These are phyloP conservation scores for Rhabdomys pumilio DNA, from an alignment of 2,797 vertebrate genomes.

Conservation along the genomic window DNA sequence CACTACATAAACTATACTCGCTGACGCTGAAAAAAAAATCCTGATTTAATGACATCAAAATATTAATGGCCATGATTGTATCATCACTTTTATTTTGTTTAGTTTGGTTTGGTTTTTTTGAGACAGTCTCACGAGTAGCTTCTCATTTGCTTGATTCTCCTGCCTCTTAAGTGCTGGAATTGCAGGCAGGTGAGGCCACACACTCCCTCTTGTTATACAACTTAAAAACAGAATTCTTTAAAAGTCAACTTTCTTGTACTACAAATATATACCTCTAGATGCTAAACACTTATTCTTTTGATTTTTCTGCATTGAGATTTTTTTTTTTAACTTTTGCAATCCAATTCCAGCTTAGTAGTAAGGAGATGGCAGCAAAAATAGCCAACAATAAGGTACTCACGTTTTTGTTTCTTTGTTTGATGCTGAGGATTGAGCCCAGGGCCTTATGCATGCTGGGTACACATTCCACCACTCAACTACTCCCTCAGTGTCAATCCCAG, in stretches of 20 bases:
- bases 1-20: background rate
- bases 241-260: background rate
- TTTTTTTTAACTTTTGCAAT: background rate
- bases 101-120: background rate
- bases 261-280: background rate
- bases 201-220: background rate
- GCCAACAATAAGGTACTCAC: background rate
- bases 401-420: background rate
- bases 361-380: background rate
- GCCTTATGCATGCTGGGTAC: no score
- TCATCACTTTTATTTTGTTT: background rate
- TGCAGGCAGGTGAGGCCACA: background rate
- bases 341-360: conserved; percentile 3
- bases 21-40: background rate
- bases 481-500: background rate
- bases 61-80: background rate
- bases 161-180: background rate
- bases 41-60: background rate
- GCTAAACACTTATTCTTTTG: background rate
- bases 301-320: conserved; percentile 11
- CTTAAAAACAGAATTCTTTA: background rate
- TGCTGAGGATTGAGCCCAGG: background rate
- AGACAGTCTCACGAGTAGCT: background rate
- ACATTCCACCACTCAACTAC: background rate
- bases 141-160: background rate